A percentile compares a stretch with the other conserved stretches of the same genome.
These are phyloP conservation scores for Parthenolecanium corni DNA, from an alignment of 2,888 invertebrate genomes.

Conservation along the genomic window DNA sequence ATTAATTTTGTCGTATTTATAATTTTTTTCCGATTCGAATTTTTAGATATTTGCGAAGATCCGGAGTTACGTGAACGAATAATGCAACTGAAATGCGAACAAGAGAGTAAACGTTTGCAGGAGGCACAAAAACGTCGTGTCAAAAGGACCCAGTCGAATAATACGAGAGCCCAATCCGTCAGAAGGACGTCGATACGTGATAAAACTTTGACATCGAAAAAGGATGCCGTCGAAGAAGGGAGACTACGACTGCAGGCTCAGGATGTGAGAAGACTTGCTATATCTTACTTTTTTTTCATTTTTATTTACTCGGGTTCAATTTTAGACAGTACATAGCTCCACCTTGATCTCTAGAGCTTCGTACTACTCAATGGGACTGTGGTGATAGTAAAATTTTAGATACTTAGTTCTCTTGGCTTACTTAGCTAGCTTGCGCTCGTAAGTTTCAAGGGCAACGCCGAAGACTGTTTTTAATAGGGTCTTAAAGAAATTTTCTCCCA, in stretches of 20 bases:
- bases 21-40: not conserved
- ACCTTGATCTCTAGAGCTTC: no score
- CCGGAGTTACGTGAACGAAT: slow-evolving; percentile 85
- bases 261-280: slow-evolving; percentile 41
- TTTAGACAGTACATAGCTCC: no score
- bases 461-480: no score
- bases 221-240: slow-evolving; percentile 89
- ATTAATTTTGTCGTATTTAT: not conserved
- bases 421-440: no score
- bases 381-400: no score
- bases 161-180: slow-evolving; percentile 78
- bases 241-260: slow-evolving; percentile 55
- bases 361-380: no score
- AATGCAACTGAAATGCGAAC: slow-evolving; percentile 74
- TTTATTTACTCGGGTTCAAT: no score
- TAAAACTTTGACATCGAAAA: slow-evolving; percentile 82
- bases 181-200: slow-evolving; percentile 85
- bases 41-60: slow-evolving; percentile 86
- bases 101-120: slow-evolving; percentile 62
- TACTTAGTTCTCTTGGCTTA: no score
- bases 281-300: no score
- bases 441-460: no score
- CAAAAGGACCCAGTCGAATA: slow-evolving; percentile 59
- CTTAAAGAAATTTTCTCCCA: no score
- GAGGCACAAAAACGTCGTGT: slow-evolving; percentile 51